Conservation (phyloP, 2,113 vertebrate species). For the Uria aalge region DNA sequence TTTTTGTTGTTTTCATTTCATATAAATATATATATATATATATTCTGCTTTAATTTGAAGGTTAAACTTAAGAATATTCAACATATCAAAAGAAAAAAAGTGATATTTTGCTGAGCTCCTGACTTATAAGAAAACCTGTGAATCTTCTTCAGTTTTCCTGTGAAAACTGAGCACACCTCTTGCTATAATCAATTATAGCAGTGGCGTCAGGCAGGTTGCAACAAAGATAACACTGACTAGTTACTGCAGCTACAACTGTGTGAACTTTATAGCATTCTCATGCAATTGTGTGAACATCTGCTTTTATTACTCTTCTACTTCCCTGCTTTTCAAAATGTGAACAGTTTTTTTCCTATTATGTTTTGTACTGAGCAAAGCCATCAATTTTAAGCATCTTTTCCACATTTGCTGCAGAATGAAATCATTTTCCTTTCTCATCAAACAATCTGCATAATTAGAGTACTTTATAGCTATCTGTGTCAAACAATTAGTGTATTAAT, state of each 20-base stretch:
- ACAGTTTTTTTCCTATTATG: slow-evolving; percentile 52
- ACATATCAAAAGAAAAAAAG: not conserved
- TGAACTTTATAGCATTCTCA: not conserved
- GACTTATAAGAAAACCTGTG: not conserved
- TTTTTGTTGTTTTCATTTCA: not conserved
- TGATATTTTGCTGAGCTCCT: not conserved
- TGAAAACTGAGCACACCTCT: not conserved
- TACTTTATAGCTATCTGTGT: slow-evolving; percentile 59
- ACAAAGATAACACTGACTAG: not conserved
- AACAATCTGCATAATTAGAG: slow-evolving; percentile 65
- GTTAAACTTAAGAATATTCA: not conserved
- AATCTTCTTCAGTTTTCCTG: not conserved
- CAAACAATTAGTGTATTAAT: slow-evolving; percentile 71
- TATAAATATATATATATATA: no score
- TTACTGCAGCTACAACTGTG: not conserved
- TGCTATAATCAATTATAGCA: not conserved
- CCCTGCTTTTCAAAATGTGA: slow-evolving; percentile 52
- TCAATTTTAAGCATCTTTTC: slow-evolving; percentile 54
- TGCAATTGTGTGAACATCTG: slow-evolving; percentile 65
- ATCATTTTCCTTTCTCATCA: slow-evolving; percentile 68
- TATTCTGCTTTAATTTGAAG: not conserved
- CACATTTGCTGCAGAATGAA: slow-evolving; percentile 51
- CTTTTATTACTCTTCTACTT: slow-evolving; percentile 53
- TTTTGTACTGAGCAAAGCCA: slow-evolving; percentile 31
- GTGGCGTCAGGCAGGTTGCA: not conserved